Base-by-base conservation (phyloP, 2,113 vertebrate species). In the Percopsis transmontana region DNA sequence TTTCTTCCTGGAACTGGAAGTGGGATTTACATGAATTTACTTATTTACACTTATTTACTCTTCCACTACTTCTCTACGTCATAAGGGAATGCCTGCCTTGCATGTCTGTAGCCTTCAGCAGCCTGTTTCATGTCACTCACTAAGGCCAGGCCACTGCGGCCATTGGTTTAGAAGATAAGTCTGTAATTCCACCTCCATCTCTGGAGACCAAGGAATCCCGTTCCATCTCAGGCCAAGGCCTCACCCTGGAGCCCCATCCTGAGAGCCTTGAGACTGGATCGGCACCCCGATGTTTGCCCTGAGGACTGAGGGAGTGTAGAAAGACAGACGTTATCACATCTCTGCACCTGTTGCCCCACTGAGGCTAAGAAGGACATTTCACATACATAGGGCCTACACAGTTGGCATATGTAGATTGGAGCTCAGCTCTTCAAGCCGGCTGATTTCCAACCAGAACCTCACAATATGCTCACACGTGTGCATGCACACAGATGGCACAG, bases 321-420 rank as follows among this genome's bases (percentile, higher is more conserved):
- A 53, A 74, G 86, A 78, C 78, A 69, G 38, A 12, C 62, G 42
- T 65, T 45, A 70, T 68, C 58, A 50, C 73, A 67, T 78, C 61
- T 68, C 76, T 56, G 74, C 92, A 93, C 88, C 91, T 93, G 92
- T 90, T 84, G 67, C 55, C 38, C 21, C 10, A 12, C 5, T 69
- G 47, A 56, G 74, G 76, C 57, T 21, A 20, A 63, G 42, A 62
- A 57, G 45, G 24, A 0, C 52, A 12, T 15, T 54, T 40, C 20
- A 2, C 7, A 60, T 66, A 56, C 62, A 21, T 18, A 57, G 70
- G 63, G 19, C 5, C 57, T 2, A 1, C 11, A 14, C 47, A 33
- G 20, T 44, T 68, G 75, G 80, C 74, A 68, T 66, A 23, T 58
- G 62, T 58, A 42, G 51, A 75, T 48, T 51, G 39, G 69, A 23